Evolutionary conservation across 2,797 vertebrate species (phyloP), one percentile per base, ranked within the genome.

Genomic region (Bucorvus abyssinicus): DNA sequence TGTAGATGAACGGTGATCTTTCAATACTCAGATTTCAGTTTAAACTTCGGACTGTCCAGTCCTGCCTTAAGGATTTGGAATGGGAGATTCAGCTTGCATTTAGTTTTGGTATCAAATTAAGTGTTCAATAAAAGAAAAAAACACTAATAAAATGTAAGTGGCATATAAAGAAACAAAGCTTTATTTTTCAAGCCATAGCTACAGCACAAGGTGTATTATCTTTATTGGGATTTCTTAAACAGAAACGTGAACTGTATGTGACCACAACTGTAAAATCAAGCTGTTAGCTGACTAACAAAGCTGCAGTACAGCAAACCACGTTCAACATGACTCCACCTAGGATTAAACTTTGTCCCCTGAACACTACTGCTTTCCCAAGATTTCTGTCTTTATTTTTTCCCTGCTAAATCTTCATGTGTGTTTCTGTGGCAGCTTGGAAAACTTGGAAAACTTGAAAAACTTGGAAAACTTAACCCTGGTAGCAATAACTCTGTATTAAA

Each of bases 221-320:
- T 87, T 90, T 92, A 84, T 14, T 38, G 71, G 49, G 52, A 89
- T 90, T 96, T 95, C 77, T 92, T 94, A 91, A 90, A 88, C 70
- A 90, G 93, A 91, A 94, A 89, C 47, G 36, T 71, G 83, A 89
- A 71, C 61, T 53, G 17, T 79, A 59, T n/a, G 50, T 84, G 67
- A 38, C 7, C 74, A 70, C 42, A 60, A 44, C 40, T 93, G 85
- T 84, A 91, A 94, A 90, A 79, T 93, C 73, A 81, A 91, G 84
- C 78, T 91, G 87, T 71, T 95, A 71, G 79, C 77, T 75, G 73
- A 77, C 68, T 89, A 94, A 75, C 67, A 91, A 89, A 90, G 50
- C 77, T 82, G 71, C 70, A 77, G 47, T 34, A 80, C 63, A 84
- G 59, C 63, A 94, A 90, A 93, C 73, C 42, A 55, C 63, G 90